Evolutionary conservation across 2,888 invertebrate species (phyloP).

Genomic region (Netelia inedita): DNA sequence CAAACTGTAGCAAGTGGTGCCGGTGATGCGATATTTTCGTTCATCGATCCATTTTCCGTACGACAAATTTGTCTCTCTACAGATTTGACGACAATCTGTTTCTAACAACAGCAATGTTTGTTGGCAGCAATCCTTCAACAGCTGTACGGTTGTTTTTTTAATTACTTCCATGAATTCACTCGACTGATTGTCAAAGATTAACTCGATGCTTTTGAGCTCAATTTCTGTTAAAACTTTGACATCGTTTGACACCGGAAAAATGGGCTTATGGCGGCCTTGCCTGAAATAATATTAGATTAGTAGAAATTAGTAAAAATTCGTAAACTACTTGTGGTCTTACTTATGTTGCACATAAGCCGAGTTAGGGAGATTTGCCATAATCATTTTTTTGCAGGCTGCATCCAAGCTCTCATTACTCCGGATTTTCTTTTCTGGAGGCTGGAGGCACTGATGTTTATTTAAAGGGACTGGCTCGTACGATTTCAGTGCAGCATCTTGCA

Average conservation of each 20-base stretch:
- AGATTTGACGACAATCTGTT: constrained; percentile 32
- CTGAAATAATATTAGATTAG: constrained; percentile 9
- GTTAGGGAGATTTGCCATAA: constrained; percentile 17
- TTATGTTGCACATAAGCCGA: constrained; percentile 19
- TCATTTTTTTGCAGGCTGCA: constrained; percentile 17
- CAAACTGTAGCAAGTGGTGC: constrained; percentile 69
- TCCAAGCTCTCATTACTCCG: constrained; percentile 14
- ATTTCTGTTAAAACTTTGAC: constrained; percentile 16
- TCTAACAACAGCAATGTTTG: constrained; percentile 18
- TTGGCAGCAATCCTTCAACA: constrained; percentile 25
- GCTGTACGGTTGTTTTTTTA: constrained; percentile 5
- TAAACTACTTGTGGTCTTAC: constrained; percentile 10
- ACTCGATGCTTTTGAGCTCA: constrained; percentile 15
- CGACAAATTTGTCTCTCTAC: constrained; percentile 46
- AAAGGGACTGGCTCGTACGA: constrained; percentile 46
- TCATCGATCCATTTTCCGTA: constrained; percentile 62
- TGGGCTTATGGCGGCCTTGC: constrained; percentile 26
- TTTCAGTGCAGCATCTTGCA: constrained; percentile 43
- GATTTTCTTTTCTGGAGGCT: constrained; percentile 12
- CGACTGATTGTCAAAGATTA: constrained; percentile 9
- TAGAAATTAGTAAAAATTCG: constrained; percentile 1
- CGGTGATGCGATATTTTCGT: constrained; percentile 67
- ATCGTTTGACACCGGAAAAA: constrained; percentile 6
- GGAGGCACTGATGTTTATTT: constrained; percentile 59
- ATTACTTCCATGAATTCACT: constrained; percentile 19